A percentile compares a stretch with the other conserved stretches of the same genome.
Conservation (phyloP, 2,888 invertebrate species). For the Platypus cylindrus region DNA sequence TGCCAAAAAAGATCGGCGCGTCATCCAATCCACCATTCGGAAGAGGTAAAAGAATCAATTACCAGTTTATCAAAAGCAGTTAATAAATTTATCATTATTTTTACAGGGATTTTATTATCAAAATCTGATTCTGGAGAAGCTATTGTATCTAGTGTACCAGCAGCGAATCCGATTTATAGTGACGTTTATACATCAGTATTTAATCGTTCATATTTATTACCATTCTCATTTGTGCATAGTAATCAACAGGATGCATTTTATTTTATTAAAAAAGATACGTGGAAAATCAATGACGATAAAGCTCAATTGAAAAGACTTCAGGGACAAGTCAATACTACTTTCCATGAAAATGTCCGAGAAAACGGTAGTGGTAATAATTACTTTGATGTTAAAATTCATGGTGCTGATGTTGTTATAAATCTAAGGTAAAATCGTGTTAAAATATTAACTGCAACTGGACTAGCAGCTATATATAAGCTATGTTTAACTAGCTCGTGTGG, state of each 20-base stretch:
- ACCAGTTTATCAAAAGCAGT: no score
- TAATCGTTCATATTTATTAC: constrained; percentile 75
- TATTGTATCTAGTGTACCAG: constrained; percentile 74
- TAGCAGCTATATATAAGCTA: no score
- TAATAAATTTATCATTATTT: background rate
- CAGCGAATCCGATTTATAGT: constrained; percentile 79
- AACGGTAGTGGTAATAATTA: constrained; percentile 59
- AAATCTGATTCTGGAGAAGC: constrained; percentile 66
- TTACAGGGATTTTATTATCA: constrained; percentile 60
- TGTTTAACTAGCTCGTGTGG: no score
- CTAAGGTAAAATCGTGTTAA: constrained; percentile 41
- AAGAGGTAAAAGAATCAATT: constrained; percentile 42
- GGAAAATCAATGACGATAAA: constrained; percentile 80
- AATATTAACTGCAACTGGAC: no score
- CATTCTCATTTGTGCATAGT: constrained; percentile 78
- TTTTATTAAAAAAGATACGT: constrained; percentile 83
- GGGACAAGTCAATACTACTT: constrained; percentile 82
- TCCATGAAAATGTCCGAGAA: constrained; percentile 68
- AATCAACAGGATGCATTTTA: constrained; percentile 86
- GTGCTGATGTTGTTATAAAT: constrained; percentile 80
- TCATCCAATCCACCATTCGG: constrained; percentile 85
- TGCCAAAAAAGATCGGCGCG: constrained; percentile 63
- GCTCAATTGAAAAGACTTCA: constrained; percentile 81
- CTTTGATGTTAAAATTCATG: constrained; percentile 82
- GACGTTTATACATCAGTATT: constrained; percentile 90